Conservation (phyloP, 2,113 vertebrate species). For the Cryptomyrus ogoouensis region DNA sequence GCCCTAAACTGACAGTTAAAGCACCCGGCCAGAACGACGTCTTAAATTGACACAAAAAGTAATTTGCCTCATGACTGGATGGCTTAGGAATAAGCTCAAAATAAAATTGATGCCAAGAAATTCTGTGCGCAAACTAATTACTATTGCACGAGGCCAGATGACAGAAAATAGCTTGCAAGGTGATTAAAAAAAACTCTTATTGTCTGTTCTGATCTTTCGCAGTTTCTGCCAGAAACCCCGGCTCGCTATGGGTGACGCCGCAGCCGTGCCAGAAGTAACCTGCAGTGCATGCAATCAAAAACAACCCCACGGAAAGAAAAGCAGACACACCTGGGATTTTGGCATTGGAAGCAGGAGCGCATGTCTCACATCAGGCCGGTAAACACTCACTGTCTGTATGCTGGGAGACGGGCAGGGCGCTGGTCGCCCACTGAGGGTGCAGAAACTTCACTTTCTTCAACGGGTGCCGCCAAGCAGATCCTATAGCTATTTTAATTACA, state of each 20-base stretch:
- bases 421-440: neutral
- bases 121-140: neutral
- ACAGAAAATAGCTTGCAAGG: neutral
- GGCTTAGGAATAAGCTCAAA: neutral
- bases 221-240: neutral
- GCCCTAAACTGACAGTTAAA: neutral
- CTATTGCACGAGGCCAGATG: neutral
- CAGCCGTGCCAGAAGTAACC: neutral
- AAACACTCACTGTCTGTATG: neutral
- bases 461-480: too few relatives aligned
- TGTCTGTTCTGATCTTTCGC: neutral
- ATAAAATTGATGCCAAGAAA: slow-evolving; percentile 12
- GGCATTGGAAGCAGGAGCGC: neutral
- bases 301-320: neutral
- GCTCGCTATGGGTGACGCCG: neutral
- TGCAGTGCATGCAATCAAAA: neutral
- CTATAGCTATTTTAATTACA: neutral
- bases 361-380: neutral
- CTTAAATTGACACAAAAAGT: slow-evolving; percentile 8
- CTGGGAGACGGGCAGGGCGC: neutral
- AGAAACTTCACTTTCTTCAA: neutral
- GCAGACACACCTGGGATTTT: neutral
- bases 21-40: neutral
- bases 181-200: neutral
- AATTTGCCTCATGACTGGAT: slow-evolving; percentile 11